These are phyloP conservation scores for Neuroscelio doddi DNA, from an alignment of 2,888 invertebrate species.

Conservation along the genomic window DNA sequence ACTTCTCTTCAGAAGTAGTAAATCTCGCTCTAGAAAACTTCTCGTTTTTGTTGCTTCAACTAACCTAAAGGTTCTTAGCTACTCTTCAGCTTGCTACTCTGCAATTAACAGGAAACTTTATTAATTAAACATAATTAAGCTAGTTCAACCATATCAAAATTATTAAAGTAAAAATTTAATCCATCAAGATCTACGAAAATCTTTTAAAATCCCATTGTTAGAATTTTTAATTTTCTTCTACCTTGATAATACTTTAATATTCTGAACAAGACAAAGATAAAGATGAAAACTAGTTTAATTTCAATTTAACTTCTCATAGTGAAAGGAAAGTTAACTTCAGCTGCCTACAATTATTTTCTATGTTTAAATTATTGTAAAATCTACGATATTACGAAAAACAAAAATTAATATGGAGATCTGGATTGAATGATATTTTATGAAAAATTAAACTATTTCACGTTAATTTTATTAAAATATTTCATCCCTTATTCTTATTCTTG, in stretches of 20 bases:
- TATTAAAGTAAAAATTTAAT: conserved; percentile 35
- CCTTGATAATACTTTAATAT: conserved; percentile 27
- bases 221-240: conserved; percentile 22
- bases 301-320: conserved; percentile 18
- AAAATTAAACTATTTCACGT: too few species aligned
- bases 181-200: conserved; percentile 39
- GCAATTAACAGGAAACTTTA: conserved; percentile 13
- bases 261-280: conserved; percentile 17
- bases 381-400: too few species aligned
- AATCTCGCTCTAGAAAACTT: too few species aligned
- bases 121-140: conserved; percentile 35
- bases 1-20: too few species aligned
- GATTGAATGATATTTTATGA: too few species aligned
- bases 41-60: too few species aligned
- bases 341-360: not conserved
- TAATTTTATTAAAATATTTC: too few species aligned
- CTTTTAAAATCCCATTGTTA: conserved; percentile 15
- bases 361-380: too few species aligned
- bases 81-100: too few species aligned
- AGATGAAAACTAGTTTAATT: conserved; percentile 22
- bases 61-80: too few species aligned
- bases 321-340: conserved; percentile 15
- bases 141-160: conserved; percentile 29
- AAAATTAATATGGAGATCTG: too few species aligned
- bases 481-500: too few species aligned